Evolutionary conservation across 1,140 invertebrate genomes (phyloP).

Genomic region (Sminthurinus signatus): DNA sequence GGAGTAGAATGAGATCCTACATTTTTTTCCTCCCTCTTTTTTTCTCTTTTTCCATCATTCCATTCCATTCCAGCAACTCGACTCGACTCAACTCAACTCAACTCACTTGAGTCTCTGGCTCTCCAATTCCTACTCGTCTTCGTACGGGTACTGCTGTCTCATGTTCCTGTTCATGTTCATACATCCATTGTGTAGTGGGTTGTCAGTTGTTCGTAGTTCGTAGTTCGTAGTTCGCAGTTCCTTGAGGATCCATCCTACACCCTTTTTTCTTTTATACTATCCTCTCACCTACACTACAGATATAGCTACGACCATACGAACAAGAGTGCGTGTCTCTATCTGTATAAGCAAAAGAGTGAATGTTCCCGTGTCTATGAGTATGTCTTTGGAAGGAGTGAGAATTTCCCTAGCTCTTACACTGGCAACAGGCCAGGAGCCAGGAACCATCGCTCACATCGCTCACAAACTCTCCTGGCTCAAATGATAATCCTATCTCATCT

Average conservation of each 20-base stretch:
- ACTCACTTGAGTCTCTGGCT: neutral
- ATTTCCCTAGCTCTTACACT: neutral
- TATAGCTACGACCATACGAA: too few relatives aligned
- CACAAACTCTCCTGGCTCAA: slow-evolving; percentile 25
- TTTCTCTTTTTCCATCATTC: neutral
- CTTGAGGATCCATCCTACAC: too few relatives aligned
- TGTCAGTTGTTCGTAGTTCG: too few relatives aligned
- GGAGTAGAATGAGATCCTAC: neutral
- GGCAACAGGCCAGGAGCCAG: slow-evolving; percentile 16
- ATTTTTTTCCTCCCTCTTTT: neutral
- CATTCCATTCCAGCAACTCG: neutral
- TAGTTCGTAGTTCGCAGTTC: too few relatives aligned
- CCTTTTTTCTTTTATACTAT: too few relatives aligned
- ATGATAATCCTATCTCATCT: slow-evolving; percentile 29
- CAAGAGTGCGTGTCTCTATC: too few relatives aligned
- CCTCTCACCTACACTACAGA: too few relatives aligned
- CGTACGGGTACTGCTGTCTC: neutral
- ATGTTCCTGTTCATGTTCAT: neutral
- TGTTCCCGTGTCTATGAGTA: too few relatives aligned
- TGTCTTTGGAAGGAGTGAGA: neutral
- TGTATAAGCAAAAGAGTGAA: too few relatives aligned
- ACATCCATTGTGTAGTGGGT: too few relatives aligned
- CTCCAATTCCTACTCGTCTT: neutral
- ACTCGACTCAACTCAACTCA: neutral
- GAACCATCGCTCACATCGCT: neutral